Evolutionary conservation across 2,113 vertebrate genomes (phyloP), one percentile per base, ranked within the genome.

Genomic region (Pelobates fuscus): DNA sequence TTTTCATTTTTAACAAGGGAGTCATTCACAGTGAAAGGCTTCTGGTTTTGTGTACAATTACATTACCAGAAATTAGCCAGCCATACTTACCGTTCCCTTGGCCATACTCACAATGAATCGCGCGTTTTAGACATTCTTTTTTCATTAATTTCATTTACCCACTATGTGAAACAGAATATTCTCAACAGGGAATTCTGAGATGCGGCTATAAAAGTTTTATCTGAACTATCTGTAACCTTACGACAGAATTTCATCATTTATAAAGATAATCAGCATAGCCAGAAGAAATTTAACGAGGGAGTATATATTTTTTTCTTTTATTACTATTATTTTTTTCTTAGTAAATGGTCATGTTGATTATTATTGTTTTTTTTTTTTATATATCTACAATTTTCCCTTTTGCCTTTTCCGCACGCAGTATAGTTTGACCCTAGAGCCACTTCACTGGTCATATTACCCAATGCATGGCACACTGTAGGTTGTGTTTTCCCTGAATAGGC

Each of bases 1-100:
- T 54, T 8, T 21, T 72, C 59, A 72, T 52, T 8, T 54, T 18
- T 63, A 72, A 72, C 70, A 32, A 72, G 70, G 70, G 70, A 72
- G 41, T 25, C 43, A n/a, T 72, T 72, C 24, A 2, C 70, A 27
- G 57, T 6, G 15, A 63, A 24, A 27, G 32, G 58, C 26, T 63
- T 44, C 43, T 55, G 59, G 20, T 72, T 72, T 43, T 72, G 27
- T 26, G 18, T 63, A 30, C 59, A 24, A 54, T 63, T 72, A 63
- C 70, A 63, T 72, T 49, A 63, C 11, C 11, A 55, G 62, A 14
- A 73, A 73, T 65, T 65, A 64, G 44, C 43, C 62, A 26, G 14
- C 60, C 14, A 12, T 18, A 6, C 37, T 72, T 63, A 73, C 6
- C 26, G 49, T 8, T 65, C 71, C 71, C 71, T 15, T 0, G 43